Conservation (phyloP, 2,888 invertebrate genomes). For the Drosophila tanythrix region DNA sequence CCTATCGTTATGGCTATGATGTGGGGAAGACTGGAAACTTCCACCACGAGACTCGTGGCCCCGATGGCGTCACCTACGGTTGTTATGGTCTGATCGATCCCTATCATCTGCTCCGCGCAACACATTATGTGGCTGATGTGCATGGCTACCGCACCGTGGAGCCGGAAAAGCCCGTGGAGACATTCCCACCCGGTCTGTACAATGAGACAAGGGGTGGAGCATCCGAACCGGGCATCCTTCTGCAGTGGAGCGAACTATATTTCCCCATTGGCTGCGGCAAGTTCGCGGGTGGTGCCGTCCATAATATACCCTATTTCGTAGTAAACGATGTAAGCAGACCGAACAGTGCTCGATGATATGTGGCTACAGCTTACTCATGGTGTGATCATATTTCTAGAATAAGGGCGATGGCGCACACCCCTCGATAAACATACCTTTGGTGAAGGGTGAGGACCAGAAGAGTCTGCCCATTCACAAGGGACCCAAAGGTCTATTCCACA, state of each 20-base stretch:
- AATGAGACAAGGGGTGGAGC: slow-evolving; percentile 71
- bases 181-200: slow-evolving; percentile 83
- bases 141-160: slow-evolving; percentile 91
- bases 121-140: slow-evolving; percentile 91
- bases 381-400: slow-evolving; percentile 56
- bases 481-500: slow-evolving; percentile 72
- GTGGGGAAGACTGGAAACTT: slow-evolving; percentile 91
- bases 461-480: slow-evolving; percentile 66
- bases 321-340: slow-evolving; percentile 72
- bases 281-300: slow-evolving; percentile 83
- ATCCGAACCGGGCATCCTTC: slow-evolving; percentile 86
- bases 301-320: slow-evolving; percentile 75
- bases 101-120: slow-evolving; percentile 88
- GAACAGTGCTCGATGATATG: not conserved
- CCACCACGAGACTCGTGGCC: slow-evolving; percentile 91
- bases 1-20: slow-evolving; percentile 92
- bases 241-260: slow-evolving; percentile 89
- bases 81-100: slow-evolving; percentile 92
- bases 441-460: slow-evolving; percentile 70
- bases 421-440: slow-evolving; percentile 31
- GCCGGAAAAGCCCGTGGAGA: slow-evolving; percentile 89
- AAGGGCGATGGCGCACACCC: slow-evolving; percentile 30
- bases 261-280: slow-evolving; percentile 91
- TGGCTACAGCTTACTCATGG: slow-evolving; percentile 7
- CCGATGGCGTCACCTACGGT: slow-evolving; percentile 92